Evolutionary conservation across 2,888 invertebrate species (phyloP).

Genomic region (Ptilodon capucinus): DNA sequence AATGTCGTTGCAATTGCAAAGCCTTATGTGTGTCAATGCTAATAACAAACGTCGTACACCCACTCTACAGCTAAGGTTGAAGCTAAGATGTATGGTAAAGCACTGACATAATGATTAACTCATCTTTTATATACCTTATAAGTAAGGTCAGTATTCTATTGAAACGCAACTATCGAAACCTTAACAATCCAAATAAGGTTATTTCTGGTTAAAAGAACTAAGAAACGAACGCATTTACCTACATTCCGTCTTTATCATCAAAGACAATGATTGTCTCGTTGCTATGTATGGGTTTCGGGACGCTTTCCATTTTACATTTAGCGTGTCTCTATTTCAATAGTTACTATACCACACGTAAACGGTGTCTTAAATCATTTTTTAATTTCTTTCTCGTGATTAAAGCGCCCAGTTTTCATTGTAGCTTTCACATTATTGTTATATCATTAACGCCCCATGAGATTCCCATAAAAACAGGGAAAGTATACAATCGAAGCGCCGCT

Average conservation of each 20-base stretch:
- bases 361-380: neutral
- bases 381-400: neutral
- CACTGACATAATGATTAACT: conserved; percentile 50
- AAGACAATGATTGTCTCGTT: neutral
- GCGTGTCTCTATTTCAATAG: neutral
- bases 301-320: neutral
- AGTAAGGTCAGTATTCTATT: conserved; percentile 13
- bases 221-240: neutral
- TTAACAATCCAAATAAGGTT: neutral
- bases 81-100: conserved; percentile 51
- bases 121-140: conserved; percentile 26
- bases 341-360: neutral
- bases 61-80: conserved; percentile 60
- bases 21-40: conserved; percentile 74
- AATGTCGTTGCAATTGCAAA: conserved; percentile 58
- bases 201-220: neutral
- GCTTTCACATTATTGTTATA: conserved; percentile 63
- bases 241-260: neutral
- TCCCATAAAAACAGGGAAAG: conserved; percentile 81
- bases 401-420: conserved; percentile 1
- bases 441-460: conserved; percentile 61
- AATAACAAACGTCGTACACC: conserved; percentile 59
- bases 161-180: conserved; percentile 16
- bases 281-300: neutral
- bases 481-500: conserved; percentile 64